phyloP scores from a whole-genome alignment of 2,797 vertebrate genomes.

The Oreochromis mossambicus region DNA sequence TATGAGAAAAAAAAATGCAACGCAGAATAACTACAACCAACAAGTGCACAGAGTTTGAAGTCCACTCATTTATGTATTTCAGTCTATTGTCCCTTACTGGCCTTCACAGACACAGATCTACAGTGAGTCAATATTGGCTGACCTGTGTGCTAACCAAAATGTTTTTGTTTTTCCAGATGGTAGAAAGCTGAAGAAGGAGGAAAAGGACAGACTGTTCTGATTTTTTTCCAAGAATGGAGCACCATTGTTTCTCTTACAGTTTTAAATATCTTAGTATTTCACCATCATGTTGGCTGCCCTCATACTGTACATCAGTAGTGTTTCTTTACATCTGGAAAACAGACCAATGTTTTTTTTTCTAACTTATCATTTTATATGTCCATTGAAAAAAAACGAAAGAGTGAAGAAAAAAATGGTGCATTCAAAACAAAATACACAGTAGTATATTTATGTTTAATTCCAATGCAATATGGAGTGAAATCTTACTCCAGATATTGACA shows the following conservation, averaged over 20 bases:
- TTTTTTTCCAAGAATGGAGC: slow-evolving; percentile 67
- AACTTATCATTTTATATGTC: slow-evolving; percentile 71
- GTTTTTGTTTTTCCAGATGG: slow-evolving; percentile 79
- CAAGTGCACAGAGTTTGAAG: not conserved
- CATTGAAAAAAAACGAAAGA: slow-evolving; percentile 39
- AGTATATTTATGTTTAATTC: slow-evolving; percentile 78
- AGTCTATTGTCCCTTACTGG: not conserved
- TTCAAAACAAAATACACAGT: slow-evolving; percentile 65
- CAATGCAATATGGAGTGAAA: slow-evolving; percentile 69
- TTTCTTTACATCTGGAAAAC: slow-evolving; percentile 85
- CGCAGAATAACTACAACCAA: not conserved
- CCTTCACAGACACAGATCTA: not conserved
- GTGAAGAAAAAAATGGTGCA: slow-evolving; percentile 54
- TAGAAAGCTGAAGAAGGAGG: slow-evolving; percentile 91
- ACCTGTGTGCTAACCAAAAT: not conserved
- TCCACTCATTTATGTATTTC: not conserved
- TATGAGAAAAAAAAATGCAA: too few species aligned
- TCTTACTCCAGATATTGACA: slow-evolving; percentile 64
- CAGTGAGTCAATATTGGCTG: not conserved
- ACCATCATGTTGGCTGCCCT: slow-evolving; percentile 85
- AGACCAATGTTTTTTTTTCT: slow-evolving; percentile 72
- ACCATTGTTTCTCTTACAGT: slow-evolving; percentile 80
- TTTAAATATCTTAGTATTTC: slow-evolving; percentile 88
- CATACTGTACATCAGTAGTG: slow-evolving; percentile 71
- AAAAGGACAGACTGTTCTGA: slow-evolving; percentile 54